Percentiles rank a stretch among this genome's conserved stretches.
Evolutionary conservation across 2,113 vertebrate genomes (phyloP).

Genomic region (Pterocles orientalis): DNA sequence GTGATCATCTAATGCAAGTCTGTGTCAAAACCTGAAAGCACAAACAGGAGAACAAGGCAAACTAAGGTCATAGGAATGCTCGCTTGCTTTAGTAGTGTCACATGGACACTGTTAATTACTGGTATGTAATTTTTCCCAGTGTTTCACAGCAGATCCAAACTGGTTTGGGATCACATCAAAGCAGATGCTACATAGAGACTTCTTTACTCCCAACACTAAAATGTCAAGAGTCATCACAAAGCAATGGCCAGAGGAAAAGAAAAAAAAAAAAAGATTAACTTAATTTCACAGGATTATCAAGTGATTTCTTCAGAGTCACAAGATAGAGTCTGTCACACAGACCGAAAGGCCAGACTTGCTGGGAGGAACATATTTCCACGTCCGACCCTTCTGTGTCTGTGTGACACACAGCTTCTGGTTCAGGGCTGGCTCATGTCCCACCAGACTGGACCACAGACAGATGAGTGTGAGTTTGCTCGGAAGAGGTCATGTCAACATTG

Average conservation of each 20-base stretch:
- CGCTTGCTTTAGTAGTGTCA: background rate
- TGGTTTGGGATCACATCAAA: background rate
- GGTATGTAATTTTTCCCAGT: background rate
- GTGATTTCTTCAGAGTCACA: background rate
- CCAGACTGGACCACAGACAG: fast-evolving
- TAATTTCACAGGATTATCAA: background rate
- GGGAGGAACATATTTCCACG: too few species aligned
- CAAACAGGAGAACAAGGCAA: background rate
- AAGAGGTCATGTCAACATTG: background rate
- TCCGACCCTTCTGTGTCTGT: background rate
- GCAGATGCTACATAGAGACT: background rate
- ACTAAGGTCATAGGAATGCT: background rate
- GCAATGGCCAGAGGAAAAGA: background rate
- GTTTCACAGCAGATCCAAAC: background rate
- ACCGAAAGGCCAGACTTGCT: too few species aligned
- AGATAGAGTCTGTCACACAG: background rate
- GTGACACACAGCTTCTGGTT: background rate
- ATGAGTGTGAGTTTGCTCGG: background rate
- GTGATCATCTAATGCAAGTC: background rate
- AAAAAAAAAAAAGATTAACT: background rate
- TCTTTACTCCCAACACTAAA: background rate
- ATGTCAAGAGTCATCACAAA: background rate
- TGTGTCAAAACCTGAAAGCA: background rate
- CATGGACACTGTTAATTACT: background rate
- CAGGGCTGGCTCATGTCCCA: background rate